Base-by-base conservation (phyloP, 2,797 vertebrate species). In the Scyliorhinus canicula region DNA sequence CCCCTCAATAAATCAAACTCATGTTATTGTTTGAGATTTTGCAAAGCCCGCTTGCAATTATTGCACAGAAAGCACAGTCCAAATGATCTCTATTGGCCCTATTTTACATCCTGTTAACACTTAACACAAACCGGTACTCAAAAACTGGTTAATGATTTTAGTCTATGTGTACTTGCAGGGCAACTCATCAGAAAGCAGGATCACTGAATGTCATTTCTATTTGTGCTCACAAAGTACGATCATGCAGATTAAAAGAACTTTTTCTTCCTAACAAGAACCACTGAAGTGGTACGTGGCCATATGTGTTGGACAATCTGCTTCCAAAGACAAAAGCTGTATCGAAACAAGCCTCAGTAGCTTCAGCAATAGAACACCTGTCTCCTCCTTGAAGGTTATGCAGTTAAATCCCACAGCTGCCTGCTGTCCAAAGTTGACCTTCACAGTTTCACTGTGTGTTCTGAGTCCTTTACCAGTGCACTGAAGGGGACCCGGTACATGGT, bases 131-230 rank as follows among this genome's bases (percentile, higher is more conserved):
- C 28, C 28, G 50, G 47, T 52, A 19, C 44, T 69, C 47, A 52
- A 31, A 69, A n/a, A 31, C 93, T 71, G 67, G 93, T 94, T 94
- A 94, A 74, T 94, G 65, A 74, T 74, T 94, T 94, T 60, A 71
- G 93, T 71, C 47, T n/a, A 65, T 2, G 65, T 24, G 11, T 44
- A 47, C 11, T 71, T 40, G 40, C n/a, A 91, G 21, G 35, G 35
- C 86, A 90, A 19, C 6, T 26, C 91, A 67, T 40, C 47, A 65
- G 44, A 44, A 52, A 69, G 65, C 63, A 52, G 28, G 12, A 50
- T 93, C 93, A 88, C 40, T 71, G 93, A n/a, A 52, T 44, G 19
- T 47, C 44, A 71, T 69, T 52, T 94, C 65, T 65, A 65, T 91
- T 65, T 91, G 57, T 65, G 16, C 88, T 91, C 57, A 40, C 21